Evolutionary conservation across 2,113 vertebrate genomes (phyloP).

Genomic region (rat (Rattus norvegicus)): GRCr8 NC_086022.1:52617001-52617500

Average conservation of each 20-base stretch:
- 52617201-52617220: background rate
- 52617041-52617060: background rate
- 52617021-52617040: background rate
- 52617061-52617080: background rate
- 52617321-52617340: background rate
- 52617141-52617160: background rate
- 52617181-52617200: background rate
- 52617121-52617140: background rate
- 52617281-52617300: background rate
- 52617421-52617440: background rate
- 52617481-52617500: too few relatives aligned
- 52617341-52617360: background rate
- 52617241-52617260: background rate
- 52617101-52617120: background rate
- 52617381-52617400: too few relatives aligned
- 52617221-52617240: background rate
- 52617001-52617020: background rate
- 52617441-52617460: too few relatives aligned
- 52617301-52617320: conserved; percentile 16
- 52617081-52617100: background rate
- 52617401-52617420: too few relatives aligned
- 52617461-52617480: too few relatives aligned
- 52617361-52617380: background rate
- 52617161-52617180: background rate
- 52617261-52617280: background rate